Percentiles rank a stretch among this genome's conserved stretches.
These are phyloP conservation scores for Trichechus manatus DNA, from an alignment of 2,113 vertebrate species.

Conservation along the genomic window DNA sequence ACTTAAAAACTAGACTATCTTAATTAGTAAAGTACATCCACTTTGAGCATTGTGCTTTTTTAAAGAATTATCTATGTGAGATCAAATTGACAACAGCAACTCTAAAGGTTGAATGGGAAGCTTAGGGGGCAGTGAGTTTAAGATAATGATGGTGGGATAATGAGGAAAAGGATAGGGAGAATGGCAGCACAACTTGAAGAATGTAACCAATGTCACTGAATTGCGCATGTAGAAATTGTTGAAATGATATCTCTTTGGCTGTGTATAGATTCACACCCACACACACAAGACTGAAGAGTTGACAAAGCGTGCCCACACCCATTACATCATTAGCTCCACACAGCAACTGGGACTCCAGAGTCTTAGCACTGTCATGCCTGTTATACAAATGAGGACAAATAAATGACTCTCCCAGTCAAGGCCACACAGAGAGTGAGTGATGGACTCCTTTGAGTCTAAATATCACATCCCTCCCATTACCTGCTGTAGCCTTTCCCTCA, in stretches of 20 bases:
- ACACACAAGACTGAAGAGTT: background rate
- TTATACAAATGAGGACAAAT: background rate
- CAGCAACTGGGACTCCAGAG: background rate
- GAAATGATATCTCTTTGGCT: background rate
- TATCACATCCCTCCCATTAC: background rate
- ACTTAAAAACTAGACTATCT: background rate
- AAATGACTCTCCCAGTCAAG: background rate
- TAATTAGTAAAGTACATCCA: no score
- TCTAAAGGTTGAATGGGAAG: background rate
- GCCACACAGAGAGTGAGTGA: background rate
- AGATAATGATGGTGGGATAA: no score
- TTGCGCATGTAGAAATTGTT: background rate
- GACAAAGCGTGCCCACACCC: background rate
- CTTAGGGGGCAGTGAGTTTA: background rate
- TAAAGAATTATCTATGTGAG: background rate
- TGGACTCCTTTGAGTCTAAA: background rate
- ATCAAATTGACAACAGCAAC: no score
- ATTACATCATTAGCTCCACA: background rate
- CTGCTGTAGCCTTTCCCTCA: background rate
- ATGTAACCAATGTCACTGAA: no score
- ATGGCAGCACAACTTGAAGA: no score
- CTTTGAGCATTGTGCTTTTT: background rate
- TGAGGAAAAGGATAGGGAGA: background rate
- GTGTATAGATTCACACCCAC: background rate
- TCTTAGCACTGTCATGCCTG: background rate